Conservation (phyloP, 2,888 invertebrate genomes). For the Diplolepis rosae region DNA sequence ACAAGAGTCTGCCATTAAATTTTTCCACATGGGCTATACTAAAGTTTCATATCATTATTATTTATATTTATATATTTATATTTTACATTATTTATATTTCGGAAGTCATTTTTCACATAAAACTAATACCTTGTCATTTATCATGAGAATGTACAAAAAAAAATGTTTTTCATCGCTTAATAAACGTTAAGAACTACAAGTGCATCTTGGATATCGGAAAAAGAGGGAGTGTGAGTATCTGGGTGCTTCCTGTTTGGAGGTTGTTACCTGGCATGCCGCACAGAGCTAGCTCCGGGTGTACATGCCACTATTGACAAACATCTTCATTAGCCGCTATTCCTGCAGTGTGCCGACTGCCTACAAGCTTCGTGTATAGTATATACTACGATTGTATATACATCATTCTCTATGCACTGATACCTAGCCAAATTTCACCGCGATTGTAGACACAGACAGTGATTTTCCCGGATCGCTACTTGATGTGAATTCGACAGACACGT, state of each 20-base stretch:
- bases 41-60: no score
- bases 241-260: neutral
- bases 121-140: no score
- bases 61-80: no score
- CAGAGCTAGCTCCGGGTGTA: conserved; percentile 46
- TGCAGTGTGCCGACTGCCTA: conserved; percentile 55
- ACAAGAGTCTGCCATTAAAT: no score
- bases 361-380: conserved; percentile 48
- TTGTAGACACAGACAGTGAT: conserved; percentile 54
- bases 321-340: conserved; percentile 65
- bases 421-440: conserved; percentile 49
- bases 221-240: no score
- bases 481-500: conserved; percentile 54
- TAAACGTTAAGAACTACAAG: no score
- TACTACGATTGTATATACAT: conserved; percentile 26
- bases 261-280: neutral
- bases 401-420: conserved; percentile 44
- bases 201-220: no score
- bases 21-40: no score
- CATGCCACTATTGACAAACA: conserved; percentile 68
- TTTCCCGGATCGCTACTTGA: conserved; percentile 51
- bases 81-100: no score
- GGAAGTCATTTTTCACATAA: no score
- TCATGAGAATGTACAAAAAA: no score
- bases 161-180: no score